These are phyloP conservation scores for Chironomus tepperi DNA, from an alignment of 1,140 invertebrate species.

Conservation along the genomic window DNA sequence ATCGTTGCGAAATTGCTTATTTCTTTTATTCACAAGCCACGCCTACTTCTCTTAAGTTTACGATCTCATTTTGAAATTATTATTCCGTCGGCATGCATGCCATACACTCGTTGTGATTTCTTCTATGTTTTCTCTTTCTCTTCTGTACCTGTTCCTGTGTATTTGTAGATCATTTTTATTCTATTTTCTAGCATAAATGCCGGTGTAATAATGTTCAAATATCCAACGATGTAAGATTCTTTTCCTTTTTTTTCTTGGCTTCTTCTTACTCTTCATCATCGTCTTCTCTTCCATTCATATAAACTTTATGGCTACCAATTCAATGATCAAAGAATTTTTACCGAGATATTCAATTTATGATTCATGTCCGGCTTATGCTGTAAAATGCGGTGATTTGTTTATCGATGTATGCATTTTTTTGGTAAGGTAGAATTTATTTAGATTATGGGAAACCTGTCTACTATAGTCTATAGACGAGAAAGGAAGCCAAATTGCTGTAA, in stretches of 20 bases:
- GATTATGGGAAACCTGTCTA: too few relatives aligned
- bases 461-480: too few relatives aligned
- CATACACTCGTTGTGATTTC: not conserved
- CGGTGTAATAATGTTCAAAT: slow-evolving; percentile 1
- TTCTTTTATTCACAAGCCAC: not conserved
- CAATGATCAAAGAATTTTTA: not conserved
- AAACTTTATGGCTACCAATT: slow-evolving; percentile 7
- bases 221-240: slow-evolving; percentile 1
- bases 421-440: too few relatives aligned
- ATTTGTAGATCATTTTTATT: not conserved
- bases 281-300: not conserved
- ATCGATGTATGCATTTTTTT: not conserved
- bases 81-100: not conserved
- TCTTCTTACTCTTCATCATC: not conserved
- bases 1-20: not conserved
- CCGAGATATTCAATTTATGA: not conserved
- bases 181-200: not conserved
- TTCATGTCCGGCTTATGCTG: slow-evolving; percentile 5
- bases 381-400: slow-evolving; percentile 8
- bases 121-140: not conserved
- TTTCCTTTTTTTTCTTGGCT: not conserved
- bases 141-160: not conserved
- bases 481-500: too few relatives aligned
- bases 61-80: slow-evolving; percentile 8
- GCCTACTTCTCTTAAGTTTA: not conserved